Conservation (phyloP, 2,797 vertebrate species). For the Chloroceryle inda region DNA sequence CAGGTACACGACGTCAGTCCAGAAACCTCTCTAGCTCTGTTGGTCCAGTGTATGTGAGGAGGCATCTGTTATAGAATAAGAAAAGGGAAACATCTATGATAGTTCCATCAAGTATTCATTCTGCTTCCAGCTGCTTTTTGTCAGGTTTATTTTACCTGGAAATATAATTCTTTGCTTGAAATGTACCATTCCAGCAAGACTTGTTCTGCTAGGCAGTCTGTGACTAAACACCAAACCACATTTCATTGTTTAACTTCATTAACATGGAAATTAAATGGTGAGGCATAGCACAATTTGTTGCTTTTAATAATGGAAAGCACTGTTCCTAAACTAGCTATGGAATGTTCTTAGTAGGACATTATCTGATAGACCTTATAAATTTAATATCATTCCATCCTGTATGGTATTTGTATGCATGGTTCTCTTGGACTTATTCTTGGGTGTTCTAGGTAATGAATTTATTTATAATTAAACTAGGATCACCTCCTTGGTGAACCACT, state of each 20-base stretch:
- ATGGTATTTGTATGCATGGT: not conserved
- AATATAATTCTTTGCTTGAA: not conserved
- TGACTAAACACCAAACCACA: not conserved
- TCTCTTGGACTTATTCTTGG: not conserved
- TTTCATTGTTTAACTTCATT: not conserved
- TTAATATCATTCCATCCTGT: not conserved
- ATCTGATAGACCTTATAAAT: not conserved
- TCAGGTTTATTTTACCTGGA: not conserved
- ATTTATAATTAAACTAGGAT: not conserved
- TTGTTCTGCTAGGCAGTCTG: not conserved
- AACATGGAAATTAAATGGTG: not conserved
- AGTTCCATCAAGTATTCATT: not conserved
- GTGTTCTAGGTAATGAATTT: not conserved
- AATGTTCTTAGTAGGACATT: not conserved
- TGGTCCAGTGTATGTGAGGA: not conserved
- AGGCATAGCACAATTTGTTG: not conserved
- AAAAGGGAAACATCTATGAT: not conserved
- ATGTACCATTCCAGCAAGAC: not conserved
- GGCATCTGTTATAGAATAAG: not conserved
- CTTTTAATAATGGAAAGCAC: not conserved
- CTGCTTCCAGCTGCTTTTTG: not conserved
- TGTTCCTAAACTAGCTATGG: not conserved
- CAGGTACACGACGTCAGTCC: rapidly evolving
- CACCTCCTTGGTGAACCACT: not conserved
- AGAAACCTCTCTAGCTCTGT: not conserved